Conservation (phyloP, 2,113 vertebrate species). For the sheep (Ovis aries) region ARS-UI_Ramb_v3.0 NC_056080.1:77876501-77877000, state of each 20-base stretch:
- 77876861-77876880: background rate
- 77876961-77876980: background rate
- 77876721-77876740: background rate
- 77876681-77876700: background rate
- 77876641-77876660: background rate
- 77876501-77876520: background rate
- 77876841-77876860: background rate
- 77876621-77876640: background rate
- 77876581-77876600: background rate
- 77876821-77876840: background rate
- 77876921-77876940: background rate
- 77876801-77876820: background rate
- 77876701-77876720: background rate
- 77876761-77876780: background rate
- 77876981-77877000: slow-evolving; percentile 26
- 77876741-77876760: background rate
- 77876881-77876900: background rate
- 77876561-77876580: background rate
- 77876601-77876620: background rate
- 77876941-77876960: background rate
- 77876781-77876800: background rate
- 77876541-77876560: background rate
- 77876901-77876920: background rate
- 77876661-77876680: background rate
- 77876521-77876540: background rate